These are phyloP conservation scores for Drosophila leonis DNA, from an alignment of 2,888 invertebrate species.

Conservation along the genomic window DNA sequence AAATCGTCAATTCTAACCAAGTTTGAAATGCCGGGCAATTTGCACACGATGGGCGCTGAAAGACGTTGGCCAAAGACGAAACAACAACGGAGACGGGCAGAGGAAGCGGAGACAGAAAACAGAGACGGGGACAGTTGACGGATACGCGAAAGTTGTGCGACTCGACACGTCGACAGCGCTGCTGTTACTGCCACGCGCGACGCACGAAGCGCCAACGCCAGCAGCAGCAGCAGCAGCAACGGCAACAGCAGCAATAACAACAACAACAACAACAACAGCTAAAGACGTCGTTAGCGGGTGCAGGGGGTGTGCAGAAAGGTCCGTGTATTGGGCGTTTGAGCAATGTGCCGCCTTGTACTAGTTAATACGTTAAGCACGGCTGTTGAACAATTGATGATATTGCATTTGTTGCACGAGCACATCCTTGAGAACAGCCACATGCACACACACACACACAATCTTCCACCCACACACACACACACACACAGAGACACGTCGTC, in stretches of 20 bases:
- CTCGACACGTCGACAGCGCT: slow-evolving; percentile 77
- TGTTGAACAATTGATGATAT: slow-evolving; percentile 41
- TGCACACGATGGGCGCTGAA: slow-evolving; percentile 21
- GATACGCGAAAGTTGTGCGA: slow-evolving; percentile 63
- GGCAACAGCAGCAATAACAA: slow-evolving; percentile 9
- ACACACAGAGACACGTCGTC: neutral
- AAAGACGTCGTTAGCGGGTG: slow-evolving; percentile 23
- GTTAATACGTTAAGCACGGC: slow-evolving; percentile 24
- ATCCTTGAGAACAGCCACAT: slow-evolving; percentile 21
- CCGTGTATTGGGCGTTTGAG: slow-evolving; percentile 7
- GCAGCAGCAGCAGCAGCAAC: slow-evolving; percentile 15
- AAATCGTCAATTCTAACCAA: slow-evolving; percentile 17
- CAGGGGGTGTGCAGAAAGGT: neutral
- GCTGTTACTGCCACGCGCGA: slow-evolving; percentile 63
- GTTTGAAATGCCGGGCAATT: slow-evolving; percentile 32
- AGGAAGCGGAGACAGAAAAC: slow-evolving; percentile 13
- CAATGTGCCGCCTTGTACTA: slow-evolving; percentile 9
- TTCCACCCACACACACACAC: slow-evolving; percentile 4
- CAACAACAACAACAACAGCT: slow-evolving; percentile 15
- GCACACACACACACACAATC: neutral
- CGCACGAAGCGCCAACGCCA: slow-evolving; percentile 48
- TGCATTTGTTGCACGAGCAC: slow-evolving; percentile 23
- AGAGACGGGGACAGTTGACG: slow-evolving; percentile 32
- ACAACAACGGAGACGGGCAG: slow-evolving; percentile 7
- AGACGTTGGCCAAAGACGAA: slow-evolving; percentile 3